Base-by-base conservation (phyloP, 2,113 vertebrate species). In the Aplodontia rufa region DNA sequence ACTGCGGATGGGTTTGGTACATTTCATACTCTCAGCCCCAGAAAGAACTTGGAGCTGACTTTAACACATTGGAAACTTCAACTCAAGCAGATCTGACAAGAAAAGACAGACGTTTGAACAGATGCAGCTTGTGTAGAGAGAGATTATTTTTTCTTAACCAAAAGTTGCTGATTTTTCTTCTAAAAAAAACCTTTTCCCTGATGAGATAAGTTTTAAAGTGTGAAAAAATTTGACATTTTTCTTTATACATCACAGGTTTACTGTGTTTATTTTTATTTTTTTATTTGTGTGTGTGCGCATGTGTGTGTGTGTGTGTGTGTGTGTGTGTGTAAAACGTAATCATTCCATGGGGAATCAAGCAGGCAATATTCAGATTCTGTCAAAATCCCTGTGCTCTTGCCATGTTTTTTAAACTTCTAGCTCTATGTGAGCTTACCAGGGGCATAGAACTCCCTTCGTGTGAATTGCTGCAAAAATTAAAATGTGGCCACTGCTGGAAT, bases 171-270 rank as follows among this genome's bases (percentile, higher is more conserved):
- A 92, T 84, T 97, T 97, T 94, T 97, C 93, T 87, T 96, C 94
- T 96, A 82, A 93, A 96, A 83, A 90, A 95, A 96, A 42, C 11
- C n/a, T 95, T 97, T 96, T 89, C 94, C 91, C 96, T 96, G 88
- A 93, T 95, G 94, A 96, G 96, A 95, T 96, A 97, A 95, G 91
- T 97, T 97, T 96, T 97, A 94, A 96, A 97, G 97, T 97, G 97
- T 97, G 97, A 97, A 97, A 97, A 88, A 90, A 92, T 75, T 90
- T 97, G 97, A 97, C 97, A 96, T 96, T 97, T 97, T 92, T 96
- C 93, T 97, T 97, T 97, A 95, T 95, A 97, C 87, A 92, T 97
- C 83, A 93, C 76, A 96, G 88, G 95, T 96, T 97, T 96, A 82
- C 91, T 79, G 17, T 96, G 58, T 95, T 97, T 97, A 88, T 93